Evolutionary conservation across 2,113 vertebrate genomes (phyloP), one percentile per base, ranked within the genome.

Genomic region (Pseudorhombus dupliciocellatus): DNA sequence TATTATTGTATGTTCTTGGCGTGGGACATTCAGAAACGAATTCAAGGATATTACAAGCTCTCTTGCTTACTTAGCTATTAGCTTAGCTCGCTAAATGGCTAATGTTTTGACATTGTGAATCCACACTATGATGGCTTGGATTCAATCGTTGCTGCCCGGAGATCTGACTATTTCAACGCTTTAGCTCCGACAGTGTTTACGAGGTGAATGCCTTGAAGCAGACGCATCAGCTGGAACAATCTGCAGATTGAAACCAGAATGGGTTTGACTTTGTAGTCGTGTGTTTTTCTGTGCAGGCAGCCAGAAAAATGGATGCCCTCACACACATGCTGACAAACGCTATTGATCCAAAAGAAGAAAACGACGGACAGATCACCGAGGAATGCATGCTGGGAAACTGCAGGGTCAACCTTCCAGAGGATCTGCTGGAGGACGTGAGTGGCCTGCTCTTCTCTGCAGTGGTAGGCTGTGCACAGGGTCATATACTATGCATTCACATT

Each of bases 371-470:
- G 11, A 96, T 98, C 67, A 98, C 98, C 93, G 98, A 99, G 81
- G 97, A 98, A 46, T 99, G 97, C 73, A 93, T 98, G 90, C 79
- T 99, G 84, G 96, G 97, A 5, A 91, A 91, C 80, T 95, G 94
- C 34, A 93, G 94, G 30, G 95, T 99, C 16, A 96, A 93, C 18
- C 93, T 99, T 34, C 97, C 98, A 0, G 97, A 99, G 89, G 97
- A 98, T 75, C 93, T 99, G 1, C 92, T 99, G 26, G 98, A 99
- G 81, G 97, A 99, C 18, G 97, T 98, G 79, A 96, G 97, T 94
- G 25, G 4, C 26, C 21, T 56, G 28, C 14, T 28, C 1, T 15
- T 61, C 7, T 40, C 53, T 22, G 1, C 1, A 62, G 46, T 42
- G 65, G 42, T 44, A 28, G 1, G 3, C 2, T 21, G 18, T 44